These are phyloP conservation scores for Syritta pipiens DNA, from an alignment of 2,888 invertebrate species.

Conservation along the genomic window DNA sequence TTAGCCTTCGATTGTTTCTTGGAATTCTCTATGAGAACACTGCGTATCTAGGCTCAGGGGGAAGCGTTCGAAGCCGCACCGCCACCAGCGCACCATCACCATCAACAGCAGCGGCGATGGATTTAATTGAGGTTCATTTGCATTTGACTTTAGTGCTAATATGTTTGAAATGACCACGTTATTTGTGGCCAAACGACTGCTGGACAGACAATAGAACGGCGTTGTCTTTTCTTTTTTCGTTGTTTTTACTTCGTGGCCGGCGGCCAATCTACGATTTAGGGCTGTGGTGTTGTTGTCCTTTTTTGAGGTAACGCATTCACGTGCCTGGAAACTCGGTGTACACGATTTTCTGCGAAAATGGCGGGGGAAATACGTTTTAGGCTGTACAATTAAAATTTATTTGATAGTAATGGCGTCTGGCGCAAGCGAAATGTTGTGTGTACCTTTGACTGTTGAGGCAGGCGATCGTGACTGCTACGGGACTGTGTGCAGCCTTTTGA, in stretches of 20 bases:
- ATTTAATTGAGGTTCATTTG: constrained; percentile 63
- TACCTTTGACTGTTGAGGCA: too few relatives aligned
- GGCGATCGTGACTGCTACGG: too few relatives aligned
- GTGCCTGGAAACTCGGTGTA: neutral
- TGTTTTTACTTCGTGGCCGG: neutral
- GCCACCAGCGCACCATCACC: neutral
- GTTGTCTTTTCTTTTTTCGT: neutral
- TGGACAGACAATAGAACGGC: constrained; percentile 9
- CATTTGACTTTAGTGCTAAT: constrained; percentile 54
- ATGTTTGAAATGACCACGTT: constrained; percentile 39
- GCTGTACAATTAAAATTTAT: neutral
- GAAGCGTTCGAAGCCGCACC: neutral
- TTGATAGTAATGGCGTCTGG: neutral
- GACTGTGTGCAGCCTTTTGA: too few relatives aligned
- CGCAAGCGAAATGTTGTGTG: too few relatives aligned
- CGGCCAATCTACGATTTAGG: too few relatives aligned
- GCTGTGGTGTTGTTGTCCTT: too few relatives aligned
- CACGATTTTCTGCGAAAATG: neutral
- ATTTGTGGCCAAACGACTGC: too few relatives aligned
- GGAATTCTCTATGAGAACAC: constrained; percentile 59
- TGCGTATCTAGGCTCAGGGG: constrained; percentile 32
- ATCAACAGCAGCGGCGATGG: constrained; percentile 10
- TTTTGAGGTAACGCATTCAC: constrained; percentile 17
- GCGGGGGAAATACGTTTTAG: neutral
- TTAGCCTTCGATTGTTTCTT: constrained; percentile 65